Evolutionary conservation across 2,797 vertebrate genomes (phyloP).

Genomic region (Channa striata): DNA sequence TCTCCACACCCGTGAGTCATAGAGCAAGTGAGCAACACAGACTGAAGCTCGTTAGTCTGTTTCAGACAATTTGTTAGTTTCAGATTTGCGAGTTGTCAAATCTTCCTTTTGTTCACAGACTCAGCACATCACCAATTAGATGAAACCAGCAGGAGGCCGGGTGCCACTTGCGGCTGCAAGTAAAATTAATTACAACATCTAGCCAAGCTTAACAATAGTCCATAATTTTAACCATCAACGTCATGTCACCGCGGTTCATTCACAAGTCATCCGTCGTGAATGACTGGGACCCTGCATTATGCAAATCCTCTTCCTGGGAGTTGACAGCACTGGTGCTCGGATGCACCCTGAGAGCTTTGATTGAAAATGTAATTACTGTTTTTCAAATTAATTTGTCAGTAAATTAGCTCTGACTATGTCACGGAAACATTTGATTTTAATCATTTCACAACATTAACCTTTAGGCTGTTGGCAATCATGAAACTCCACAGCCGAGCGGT

Average conservation of each 20-base stretch:
- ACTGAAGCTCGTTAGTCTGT: constrained; percentile 39
- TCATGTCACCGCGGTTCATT: constrained; percentile 60
- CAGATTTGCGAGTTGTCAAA: constrained; percentile 60
- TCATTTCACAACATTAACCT: constrained; percentile 67
- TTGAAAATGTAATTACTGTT: constrained; percentile 62
- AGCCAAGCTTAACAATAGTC: constrained; percentile 65
- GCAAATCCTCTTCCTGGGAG: constrained; percentile 54
- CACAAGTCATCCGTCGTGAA: constrained; percentile 58
- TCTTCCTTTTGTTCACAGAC: constrained; percentile 52
- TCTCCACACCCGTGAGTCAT: constrained; percentile 34
- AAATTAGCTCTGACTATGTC: constrained; percentile 58
- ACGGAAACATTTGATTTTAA: constrained; percentile 60
- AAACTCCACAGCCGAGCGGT: constrained; percentile 29
- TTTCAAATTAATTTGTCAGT: constrained; percentile 66
- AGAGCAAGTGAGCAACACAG: constrained; percentile 14
- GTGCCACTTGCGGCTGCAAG: constrained; percentile 47
- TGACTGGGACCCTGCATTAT: constrained; percentile 61
- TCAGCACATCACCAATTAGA: constrained; percentile 58
- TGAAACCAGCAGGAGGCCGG: constrained; percentile 51
- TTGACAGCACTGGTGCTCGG: constrained; percentile 40
- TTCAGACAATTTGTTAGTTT: constrained; percentile 53
- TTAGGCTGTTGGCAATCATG: constrained; percentile 42
- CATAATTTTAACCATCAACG: constrained; percentile 61
- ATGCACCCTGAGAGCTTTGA: constrained; percentile 60
- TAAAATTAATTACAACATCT: constrained; percentile 67